These are phyloP conservation scores for Dunckerocampus dactyliophorus DNA, from an alignment of 2,113 vertebrate genomes.

Conservation along the genomic window DNA sequence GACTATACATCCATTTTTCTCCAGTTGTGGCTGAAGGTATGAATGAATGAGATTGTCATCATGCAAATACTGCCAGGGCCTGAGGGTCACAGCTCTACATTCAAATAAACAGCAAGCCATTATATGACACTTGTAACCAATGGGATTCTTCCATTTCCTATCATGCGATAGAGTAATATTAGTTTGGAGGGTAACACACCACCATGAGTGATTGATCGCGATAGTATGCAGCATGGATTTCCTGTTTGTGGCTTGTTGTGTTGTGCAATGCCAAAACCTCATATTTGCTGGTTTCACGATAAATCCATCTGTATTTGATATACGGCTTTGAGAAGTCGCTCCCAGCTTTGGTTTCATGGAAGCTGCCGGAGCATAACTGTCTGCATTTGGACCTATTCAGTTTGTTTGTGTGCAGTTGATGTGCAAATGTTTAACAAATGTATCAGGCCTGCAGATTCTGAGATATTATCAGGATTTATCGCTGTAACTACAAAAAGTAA, in stretches of 20 bases:
- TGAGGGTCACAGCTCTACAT: slow-evolving; percentile 28
- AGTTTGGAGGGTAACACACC: slow-evolving; percentile 23
- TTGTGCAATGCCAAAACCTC: slow-evolving; percentile 9
- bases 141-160: slow-evolving; percentile 11
- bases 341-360: not conserved
- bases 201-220: slow-evolving; percentile 36
- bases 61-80: slow-evolving; percentile 26
- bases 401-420: not conserved
- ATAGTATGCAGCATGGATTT: slow-evolving; percentile 16
- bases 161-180: slow-evolving; percentile 18
- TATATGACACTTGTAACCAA: slow-evolving; percentile 24
- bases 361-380: slow-evolving; percentile 15
- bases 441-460: slow-evolving; percentile 9
- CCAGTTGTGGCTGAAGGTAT: not conserved
- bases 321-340: slow-evolving; percentile 10
- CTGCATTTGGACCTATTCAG: not conserved
- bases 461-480: slow-evolving; percentile 28
- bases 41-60: slow-evolving; percentile 25
- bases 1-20: slow-evolving; percentile 10
- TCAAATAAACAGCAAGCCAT: slow-evolving; percentile 30
- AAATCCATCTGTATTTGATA: slow-evolving; percentile 27
- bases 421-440: slow-evolving; percentile 28
- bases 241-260: slow-evolving; percentile 12
- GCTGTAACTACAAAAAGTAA: slow-evolving; percentile 19
- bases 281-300: slow-evolving; percentile 25